phyloP scores from a whole-genome alignment of 2,797 vertebrate species.

The Sandelia bainsii region DNA sequence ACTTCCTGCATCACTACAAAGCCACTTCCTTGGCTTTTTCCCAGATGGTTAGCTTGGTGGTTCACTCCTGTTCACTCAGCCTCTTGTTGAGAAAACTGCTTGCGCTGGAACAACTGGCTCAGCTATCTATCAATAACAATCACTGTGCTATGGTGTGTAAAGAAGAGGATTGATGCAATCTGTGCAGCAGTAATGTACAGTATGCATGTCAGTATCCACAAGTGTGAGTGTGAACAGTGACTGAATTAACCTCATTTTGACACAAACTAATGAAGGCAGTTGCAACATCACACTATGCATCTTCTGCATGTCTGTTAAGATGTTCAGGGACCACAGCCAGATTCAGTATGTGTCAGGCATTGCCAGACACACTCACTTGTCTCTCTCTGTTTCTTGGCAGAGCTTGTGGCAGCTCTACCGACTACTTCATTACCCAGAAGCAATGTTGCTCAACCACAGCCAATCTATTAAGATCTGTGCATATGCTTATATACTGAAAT shows the following conservation, averaged over 20 bases:
- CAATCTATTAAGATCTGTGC: slow-evolving; percentile 2
- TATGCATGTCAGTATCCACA: slow-evolving; percentile 8
- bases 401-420: slow-evolving; percentile 4
- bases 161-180: slow-evolving; percentile 3
- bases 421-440: slow-evolving; percentile 16
- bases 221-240: not conserved
- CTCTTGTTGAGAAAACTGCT: slow-evolving; percentile 44
- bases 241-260: not conserved
- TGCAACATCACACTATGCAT: slow-evolving; percentile 12
- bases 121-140: slow-evolving; percentile 15
- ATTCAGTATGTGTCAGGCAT: not conserved
- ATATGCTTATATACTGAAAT: not conserved
- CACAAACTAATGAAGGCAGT: slow-evolving; percentile 2
- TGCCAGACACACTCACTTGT: slow-evolving; percentile 20
- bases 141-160: not conserved
- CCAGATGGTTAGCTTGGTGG: slow-evolving; percentile 66
- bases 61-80: slow-evolving; percentile 50
- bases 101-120: slow-evolving; percentile 51
- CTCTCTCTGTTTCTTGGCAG: slow-evolving; percentile 13
- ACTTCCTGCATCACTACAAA: slow-evolving; percentile 85
- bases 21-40: slow-evolving; percentile 81
- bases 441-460: not conserved
- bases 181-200: not conserved
- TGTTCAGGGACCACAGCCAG: slow-evolving; percentile 9
- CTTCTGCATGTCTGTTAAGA: slow-evolving; percentile 19